Evolutionary conservation across 2,797 vertebrate species (phyloP).

Genomic region (Cuniculus paca): DNA sequence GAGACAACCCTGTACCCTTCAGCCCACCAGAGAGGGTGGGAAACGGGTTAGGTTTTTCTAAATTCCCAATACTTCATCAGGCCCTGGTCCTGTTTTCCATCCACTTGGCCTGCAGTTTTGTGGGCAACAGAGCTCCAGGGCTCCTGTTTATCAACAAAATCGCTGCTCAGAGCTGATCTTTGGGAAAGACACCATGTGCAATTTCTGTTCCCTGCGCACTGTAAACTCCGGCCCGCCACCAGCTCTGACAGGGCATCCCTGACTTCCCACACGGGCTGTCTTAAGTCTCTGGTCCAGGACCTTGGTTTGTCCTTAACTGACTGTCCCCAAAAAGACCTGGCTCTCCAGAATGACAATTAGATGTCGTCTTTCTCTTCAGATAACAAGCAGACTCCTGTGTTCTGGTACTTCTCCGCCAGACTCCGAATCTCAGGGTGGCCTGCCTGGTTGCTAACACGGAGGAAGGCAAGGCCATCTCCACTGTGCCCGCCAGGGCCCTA

Average conservation of each 20-base stretch:
- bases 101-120: neutral
- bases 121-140: neutral
- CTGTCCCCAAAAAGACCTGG: neutral
- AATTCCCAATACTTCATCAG: neutral
- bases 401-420: neutral
- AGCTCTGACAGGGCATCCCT: neutral
- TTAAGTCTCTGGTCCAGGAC: neutral
- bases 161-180: neutral
- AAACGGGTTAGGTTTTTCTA: neutral
- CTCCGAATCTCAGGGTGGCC: neutral
- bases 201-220: neutral
- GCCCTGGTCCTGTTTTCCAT: neutral
- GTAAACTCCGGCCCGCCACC: neutral
- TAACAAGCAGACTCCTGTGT: neutral
- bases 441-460: accelerated
- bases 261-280: neutral
- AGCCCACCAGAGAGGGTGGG: neutral
- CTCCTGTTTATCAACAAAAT: neutral
- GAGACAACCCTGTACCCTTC: neutral
- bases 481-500: no score
- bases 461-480: neutral
- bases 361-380: neutral
- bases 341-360: neutral
- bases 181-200: neutral
- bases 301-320: neutral